Conservation (phyloP, 2,888 invertebrate species). For the Pachydiplax longipennis region DNA sequence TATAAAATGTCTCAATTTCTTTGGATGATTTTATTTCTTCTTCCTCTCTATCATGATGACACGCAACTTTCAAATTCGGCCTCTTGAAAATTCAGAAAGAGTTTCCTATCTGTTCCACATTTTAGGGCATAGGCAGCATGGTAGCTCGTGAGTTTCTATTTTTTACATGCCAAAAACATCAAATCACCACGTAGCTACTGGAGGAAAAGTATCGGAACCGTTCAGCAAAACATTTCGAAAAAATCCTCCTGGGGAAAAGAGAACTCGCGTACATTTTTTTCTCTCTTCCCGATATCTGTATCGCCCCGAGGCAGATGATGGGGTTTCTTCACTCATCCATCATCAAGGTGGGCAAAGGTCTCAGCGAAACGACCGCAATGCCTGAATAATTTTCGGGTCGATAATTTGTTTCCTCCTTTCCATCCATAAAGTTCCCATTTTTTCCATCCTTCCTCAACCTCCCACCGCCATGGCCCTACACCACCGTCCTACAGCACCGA, state of each 20-base stretch:
- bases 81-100: not conserved
- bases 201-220: not conserved
- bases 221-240: not conserved
- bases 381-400: slow-evolving; percentile 19
- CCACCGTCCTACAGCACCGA: too few relatives aligned
- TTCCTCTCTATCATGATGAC: too few relatives aligned
- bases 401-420: slow-evolving; percentile 10
- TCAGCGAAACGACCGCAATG: not conserved
- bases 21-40: too few relatives aligned
- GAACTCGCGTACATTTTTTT: not conserved
- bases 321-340: not conserved
- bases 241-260: not conserved
- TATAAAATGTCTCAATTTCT: too few relatives aligned
- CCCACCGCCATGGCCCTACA: not conserved
- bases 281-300: not conserved
- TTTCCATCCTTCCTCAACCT: not conserved
- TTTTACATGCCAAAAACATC: not conserved
- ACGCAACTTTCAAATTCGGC: too few relatives aligned
- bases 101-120: not conserved
- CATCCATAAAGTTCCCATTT: not conserved
- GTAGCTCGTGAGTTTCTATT: not conserved
- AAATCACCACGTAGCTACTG: not conserved
- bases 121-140: not conserved
- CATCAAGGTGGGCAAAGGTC: slow-evolving; percentile 15
- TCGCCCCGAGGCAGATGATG: not conserved